Percentiles rank a stretch among this genome's conserved stretches.
These are phyloP conservation scores for Psammodynastes pulverulentus DNA, from an alignment of 2,113 vertebrate species.

Conservation along the genomic window DNA sequence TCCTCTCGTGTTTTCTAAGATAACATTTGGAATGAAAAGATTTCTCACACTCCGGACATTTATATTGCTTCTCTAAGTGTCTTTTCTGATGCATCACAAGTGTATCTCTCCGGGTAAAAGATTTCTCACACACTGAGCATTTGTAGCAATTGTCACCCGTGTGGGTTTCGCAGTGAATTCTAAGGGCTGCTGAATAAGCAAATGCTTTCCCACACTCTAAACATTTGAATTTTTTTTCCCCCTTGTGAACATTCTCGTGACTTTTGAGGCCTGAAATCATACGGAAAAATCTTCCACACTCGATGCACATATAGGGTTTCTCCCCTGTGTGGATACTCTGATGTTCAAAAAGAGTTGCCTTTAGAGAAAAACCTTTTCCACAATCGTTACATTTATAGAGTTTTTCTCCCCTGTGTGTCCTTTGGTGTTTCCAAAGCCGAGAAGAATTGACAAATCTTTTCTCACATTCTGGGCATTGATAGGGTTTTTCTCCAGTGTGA, in stretches of 20 bases:
- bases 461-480: neutral
- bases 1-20: too few species aligned
- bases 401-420: accelerated
- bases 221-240: neutral
- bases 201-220: too few species aligned
- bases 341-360: neutral
- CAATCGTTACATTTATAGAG: neutral
- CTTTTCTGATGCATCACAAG: too few species aligned
- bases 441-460: neutral
- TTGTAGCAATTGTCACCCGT: too few species aligned
- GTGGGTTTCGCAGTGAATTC: too few species aligned
- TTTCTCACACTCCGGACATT: neutral
- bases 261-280: accelerated
- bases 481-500: too few species aligned
- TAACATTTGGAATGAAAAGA: too few species aligned
- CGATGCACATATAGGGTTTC: neutral
- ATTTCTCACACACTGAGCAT: too few species aligned
- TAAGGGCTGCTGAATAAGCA: too few species aligned
- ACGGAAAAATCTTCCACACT: neutral
- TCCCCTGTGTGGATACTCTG: neutral
- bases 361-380: neutral
- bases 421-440: neutral
- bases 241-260: neutral
- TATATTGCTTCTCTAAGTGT: too few species aligned
- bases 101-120: too few species aligned